phyloP scores from a whole-genome alignment of 2,888 invertebrate genomes.

The Amphiduros pacificus region DNA sequence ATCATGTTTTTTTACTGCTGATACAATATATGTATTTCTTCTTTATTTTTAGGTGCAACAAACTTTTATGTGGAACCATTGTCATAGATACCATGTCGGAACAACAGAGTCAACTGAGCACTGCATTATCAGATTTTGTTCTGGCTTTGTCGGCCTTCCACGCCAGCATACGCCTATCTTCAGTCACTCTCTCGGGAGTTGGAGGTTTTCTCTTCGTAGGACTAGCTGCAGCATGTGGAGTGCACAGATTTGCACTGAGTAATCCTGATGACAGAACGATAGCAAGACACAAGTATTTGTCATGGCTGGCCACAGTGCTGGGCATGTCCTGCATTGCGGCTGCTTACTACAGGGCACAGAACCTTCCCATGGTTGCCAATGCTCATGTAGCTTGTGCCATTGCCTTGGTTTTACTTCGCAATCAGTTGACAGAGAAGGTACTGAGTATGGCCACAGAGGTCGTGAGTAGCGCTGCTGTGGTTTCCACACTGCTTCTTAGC shows the following conservation, averaged over 20 bases:
- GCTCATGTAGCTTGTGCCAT: slow-evolving; percentile 22
- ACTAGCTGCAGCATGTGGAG: slow-evolving; percentile 44
- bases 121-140: slow-evolving; percentile 46
- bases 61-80: too few relatives aligned
- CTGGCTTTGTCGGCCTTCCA: slow-evolving; percentile 42
- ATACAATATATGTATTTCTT: too few relatives aligned
- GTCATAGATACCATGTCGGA: too few relatives aligned
- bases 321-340: slow-evolving; percentile 45
- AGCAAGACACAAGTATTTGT: slow-evolving; percentile 36
- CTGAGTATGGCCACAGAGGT: slow-evolving; percentile 37
- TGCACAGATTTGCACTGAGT: slow-evolving; percentile 39
- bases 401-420: slow-evolving; percentile 33
- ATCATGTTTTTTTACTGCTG: too few relatives aligned
- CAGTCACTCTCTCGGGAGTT: slow-evolving; percentile 29
- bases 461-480: slow-evolving; percentile 43
- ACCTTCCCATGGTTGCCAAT: slow-evolving; percentile 34
- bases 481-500: slow-evolving; percentile 41
- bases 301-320: slow-evolving; percentile 41
- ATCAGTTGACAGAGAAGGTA: slow-evolving; percentile 29
- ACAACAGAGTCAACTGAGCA: slow-evolving; percentile 36
- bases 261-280: slow-evolving; percentile 33
- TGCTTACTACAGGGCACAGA: slow-evolving; percentile 39
- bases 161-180: slow-evolving; percentile 34
- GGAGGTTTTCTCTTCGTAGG: slow-evolving; percentile 44
- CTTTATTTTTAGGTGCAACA: too few relatives aligned